Conservation (phyloP, 2,888 invertebrate species). For the Erynnis tages region DNA sequence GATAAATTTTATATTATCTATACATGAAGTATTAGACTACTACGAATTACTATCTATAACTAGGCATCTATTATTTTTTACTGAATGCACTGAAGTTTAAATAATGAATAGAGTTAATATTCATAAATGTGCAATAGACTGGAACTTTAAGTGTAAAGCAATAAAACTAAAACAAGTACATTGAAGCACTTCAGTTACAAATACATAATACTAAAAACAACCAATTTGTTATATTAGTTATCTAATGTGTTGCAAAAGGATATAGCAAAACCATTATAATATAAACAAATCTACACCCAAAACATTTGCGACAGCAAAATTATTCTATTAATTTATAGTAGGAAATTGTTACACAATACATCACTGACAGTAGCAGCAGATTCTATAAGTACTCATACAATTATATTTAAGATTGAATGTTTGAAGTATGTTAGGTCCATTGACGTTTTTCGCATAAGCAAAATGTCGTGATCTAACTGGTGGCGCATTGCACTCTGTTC, state of each 20-base stretch:
- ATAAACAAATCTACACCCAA: not conserved
- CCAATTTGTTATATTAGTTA: not conserved
- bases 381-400: slow-evolving; percentile 12
- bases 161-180: too few relatives aligned
- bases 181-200: too few relatives aligned
- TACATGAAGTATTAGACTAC: not conserved
- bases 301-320: slow-evolving; percentile 19
- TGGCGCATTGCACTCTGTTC: slow-evolving; percentile 90
- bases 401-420: slow-evolving; percentile 23
- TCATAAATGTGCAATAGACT: too few relatives aligned
- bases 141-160: too few relatives aligned
- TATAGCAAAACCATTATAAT: not conserved
- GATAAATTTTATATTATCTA: too few relatives aligned
- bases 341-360: slow-evolving; percentile 11
- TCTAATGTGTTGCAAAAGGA: not conserved
- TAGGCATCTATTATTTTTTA: too few relatives aligned
- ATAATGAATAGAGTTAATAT: too few relatives aligned
- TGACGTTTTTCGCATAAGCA: not conserved
- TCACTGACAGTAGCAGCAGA: slow-evolving; percentile 14
- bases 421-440: slow-evolving; percentile 30
- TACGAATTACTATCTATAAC: too few relatives aligned
- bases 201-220: not conserved
- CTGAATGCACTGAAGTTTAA: too few relatives aligned
- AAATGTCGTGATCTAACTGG: slow-evolving; percentile 77
- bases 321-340: slow-evolving; percentile 15